These are phyloP conservation scores for Microctenopoma lineatum DNA, from an alignment of 2,797 vertebrate genomes.

Conservation along the genomic window DNA sequence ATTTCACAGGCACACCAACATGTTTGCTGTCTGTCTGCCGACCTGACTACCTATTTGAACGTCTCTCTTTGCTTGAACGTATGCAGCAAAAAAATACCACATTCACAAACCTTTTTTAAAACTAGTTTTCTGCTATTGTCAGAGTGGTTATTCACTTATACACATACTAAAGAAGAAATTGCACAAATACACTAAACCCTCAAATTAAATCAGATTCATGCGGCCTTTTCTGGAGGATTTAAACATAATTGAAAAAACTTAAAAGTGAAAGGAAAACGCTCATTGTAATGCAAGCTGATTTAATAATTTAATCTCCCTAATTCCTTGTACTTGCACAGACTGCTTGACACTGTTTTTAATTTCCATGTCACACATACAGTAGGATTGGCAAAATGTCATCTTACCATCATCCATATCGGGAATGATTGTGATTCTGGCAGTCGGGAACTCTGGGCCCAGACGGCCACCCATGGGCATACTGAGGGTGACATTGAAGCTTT, in stretches of 20 bases:
- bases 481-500: constrained; percentile 91
- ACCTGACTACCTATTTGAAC: constrained; percentile 20
- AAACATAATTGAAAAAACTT: constrained; percentile 18
- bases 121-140: constrained; percentile 6
- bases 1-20: constrained; percentile 20
- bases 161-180: not conserved
- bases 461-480: constrained; percentile 94
- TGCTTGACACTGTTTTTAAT: constrained; percentile 17
- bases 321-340: constrained; percentile 11
- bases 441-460: constrained; percentile 85
- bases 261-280: constrained; percentile 1
- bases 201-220: not conserved
- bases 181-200: not conserved
- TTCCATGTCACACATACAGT: constrained; percentile 18
- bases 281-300: constrained; percentile 4
- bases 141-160: constrained; percentile 4
- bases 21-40: constrained; percentile 30
- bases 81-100: constrained; percentile 4
- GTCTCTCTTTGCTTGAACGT: constrained; percentile 15
- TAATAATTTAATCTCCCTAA: constrained; percentile 30
- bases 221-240: constrained; percentile 7
- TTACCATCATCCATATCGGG: constrained; percentile 94
- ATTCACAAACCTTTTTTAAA: constrained; percentile 13
- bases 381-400: constrained; percentile 54
- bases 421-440: constrained; percentile 86